Evolutionary conservation across 2,113 vertebrate species (phyloP), one percentile per base, ranked within the genome.

Genomic region (Pogonocichla stellata): DNA sequence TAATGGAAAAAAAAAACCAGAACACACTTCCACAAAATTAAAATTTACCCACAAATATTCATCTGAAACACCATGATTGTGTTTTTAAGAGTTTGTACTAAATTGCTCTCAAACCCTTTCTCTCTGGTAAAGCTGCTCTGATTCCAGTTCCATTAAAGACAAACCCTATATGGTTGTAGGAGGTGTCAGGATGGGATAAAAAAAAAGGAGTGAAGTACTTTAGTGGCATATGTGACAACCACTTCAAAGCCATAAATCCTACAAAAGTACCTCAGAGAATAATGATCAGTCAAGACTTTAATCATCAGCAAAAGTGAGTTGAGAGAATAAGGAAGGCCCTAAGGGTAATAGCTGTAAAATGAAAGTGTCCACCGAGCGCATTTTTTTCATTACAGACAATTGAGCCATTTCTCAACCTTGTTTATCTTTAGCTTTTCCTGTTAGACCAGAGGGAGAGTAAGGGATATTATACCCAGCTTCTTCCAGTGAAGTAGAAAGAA

Each of bases 261-360:
- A 80, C 73, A 56, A 88, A 94, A 95, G 80, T 93, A 96, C 87
- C 88, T 88, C 81, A 77, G 80, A 96, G 93, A 97, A 61, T 47
- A 92, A 91, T 73, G 87, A 97, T 96, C 96, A 90, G 73, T 97
- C 96, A 97, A 95, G 95, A 97, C 82, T 97, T 97, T 96, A 98
- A 98, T 98, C 96, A 98, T 96, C 17, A 66, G 58, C 91, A 96
- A 95, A 69, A 94, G 75, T 54, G 24, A 92, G 89, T 86, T 88
- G 25, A 53, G 96, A 96, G 96, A 97, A 92, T 86, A 89, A 95
- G 81, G 66, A 92, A 43, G 86, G 80, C 94, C 96, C 88, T 95
- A 67, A 75, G 90, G 81, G 85, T 92, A 97, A 97, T 96, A 92
- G 93, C 77, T 90, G 84, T 92, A 95, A 95, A 92, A 96, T 65